These are phyloP conservation scores for Limnephilus rhombicus DNA, from an alignment of 2,888 invertebrate species.

Conservation along the genomic window DNA sequence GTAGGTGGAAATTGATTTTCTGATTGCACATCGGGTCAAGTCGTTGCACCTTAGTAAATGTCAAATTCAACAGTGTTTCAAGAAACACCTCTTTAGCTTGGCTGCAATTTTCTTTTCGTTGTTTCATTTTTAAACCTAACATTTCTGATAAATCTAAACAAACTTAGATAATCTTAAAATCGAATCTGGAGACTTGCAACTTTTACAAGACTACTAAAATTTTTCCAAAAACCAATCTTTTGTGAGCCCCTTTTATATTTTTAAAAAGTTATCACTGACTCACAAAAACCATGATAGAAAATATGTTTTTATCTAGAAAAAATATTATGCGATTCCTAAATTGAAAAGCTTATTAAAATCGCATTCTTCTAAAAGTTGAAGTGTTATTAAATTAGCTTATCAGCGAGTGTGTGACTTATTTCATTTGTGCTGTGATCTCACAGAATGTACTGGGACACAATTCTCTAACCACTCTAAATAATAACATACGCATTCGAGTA, in stretches of 20 bases:
- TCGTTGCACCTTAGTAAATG: neutral
- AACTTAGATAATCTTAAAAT: no score
- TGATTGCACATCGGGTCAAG: slow-evolving; percentile 15
- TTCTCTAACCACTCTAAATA: neutral
- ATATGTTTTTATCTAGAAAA: no score
- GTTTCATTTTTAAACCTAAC: neutral
- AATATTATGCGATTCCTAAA: neutral
- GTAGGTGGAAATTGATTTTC: neutral
- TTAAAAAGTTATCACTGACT: neutral
- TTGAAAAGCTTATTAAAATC: neutral
- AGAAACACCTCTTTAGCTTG: neutral
- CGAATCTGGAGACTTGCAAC: neutral
- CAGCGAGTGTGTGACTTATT: neutral
- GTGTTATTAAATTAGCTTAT: neutral
- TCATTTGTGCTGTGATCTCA: neutral
- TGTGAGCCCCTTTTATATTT: neutral
- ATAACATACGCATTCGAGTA: neutral
- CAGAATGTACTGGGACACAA: neutral
- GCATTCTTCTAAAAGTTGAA: no score
- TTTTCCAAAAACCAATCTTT: neutral
- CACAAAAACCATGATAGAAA: neutral
- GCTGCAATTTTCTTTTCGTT: neutral
- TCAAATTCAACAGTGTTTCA: neutral
- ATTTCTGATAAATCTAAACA: neutral
- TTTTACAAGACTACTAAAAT: neutral